Percentiles rank a stretch among this genome's conserved stretches.
Evolutionary conservation across 2,888 invertebrate species (phyloP).

Genomic region (Petrolisthes manimaculis): DNA sequence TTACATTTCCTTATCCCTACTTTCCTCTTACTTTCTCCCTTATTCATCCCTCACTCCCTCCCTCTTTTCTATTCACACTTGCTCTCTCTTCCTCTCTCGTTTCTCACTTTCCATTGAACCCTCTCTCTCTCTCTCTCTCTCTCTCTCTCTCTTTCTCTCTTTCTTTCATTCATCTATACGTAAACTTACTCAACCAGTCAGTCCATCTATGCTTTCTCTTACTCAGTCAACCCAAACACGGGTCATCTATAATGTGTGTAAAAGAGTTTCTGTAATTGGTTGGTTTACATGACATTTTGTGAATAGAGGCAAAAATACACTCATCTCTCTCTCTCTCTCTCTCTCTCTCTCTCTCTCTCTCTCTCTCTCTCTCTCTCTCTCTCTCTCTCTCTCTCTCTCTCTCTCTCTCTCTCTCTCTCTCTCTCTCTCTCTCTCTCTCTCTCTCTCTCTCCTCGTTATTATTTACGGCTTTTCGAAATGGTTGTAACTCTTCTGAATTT

Average conservation of each 20-base stretch:
- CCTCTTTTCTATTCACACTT: background rate
- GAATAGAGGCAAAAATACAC: background rate
- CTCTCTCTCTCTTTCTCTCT: background rate
- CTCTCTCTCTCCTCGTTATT: background rate
- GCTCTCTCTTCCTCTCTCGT: background rate
- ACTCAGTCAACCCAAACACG: background rate
- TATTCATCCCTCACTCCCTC: background rate
- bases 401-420: background rate
- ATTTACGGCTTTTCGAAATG: no score
- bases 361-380: background rate
- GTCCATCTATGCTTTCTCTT: background rate
- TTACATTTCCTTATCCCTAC: background rate
- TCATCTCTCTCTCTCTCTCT: constrained; percentile 5
- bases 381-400: background rate
- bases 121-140: background rate
- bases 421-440: background rate
- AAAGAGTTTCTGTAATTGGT: no score
- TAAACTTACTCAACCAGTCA: background rate
- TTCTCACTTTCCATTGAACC: background rate
- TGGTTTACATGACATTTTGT: no score
- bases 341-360: background rate
- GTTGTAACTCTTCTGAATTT: no score
- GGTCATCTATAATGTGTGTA: no score
- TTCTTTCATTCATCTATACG: background rate
- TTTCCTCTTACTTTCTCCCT: background rate